phyloP scores from a whole-genome alignment of 2,113 vertebrate genomes.

The Peromyscus leucopus region DNA sequence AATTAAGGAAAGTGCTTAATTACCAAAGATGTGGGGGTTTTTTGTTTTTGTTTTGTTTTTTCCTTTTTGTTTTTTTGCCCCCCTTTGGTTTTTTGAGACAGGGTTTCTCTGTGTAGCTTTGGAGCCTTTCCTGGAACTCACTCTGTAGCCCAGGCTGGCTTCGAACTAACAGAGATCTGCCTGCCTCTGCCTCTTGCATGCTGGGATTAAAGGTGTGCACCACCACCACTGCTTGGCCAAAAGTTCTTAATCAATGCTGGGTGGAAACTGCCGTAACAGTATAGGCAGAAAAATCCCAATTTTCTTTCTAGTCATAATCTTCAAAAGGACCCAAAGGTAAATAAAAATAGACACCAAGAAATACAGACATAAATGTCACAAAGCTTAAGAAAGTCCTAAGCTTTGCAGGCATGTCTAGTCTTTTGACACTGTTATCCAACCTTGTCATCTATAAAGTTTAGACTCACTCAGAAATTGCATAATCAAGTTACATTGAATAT shows the following conservation, averaged over 20 bases:
- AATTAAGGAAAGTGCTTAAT: no score
- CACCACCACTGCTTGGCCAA: no score
- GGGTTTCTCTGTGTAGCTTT: no score
- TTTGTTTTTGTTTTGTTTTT: no score
- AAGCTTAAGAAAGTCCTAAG: background rate
- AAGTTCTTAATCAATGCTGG: background rate
- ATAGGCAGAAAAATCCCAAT: constrained; percentile 52
- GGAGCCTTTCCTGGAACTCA: no score
- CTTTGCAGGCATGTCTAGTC: background rate
- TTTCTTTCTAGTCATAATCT: constrained; percentile 50
- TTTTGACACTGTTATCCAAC: background rate
- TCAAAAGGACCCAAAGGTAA: constrained; percentile 48
- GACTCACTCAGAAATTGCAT: background rate
- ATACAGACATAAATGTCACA: background rate
- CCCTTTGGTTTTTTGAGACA: no score
- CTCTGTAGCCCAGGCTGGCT: no score
- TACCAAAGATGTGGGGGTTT: no score
- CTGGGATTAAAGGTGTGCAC: no score
- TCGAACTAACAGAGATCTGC: no score
- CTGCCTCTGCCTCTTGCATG: no score
- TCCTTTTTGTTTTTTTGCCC: no score
- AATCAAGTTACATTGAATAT: background rate
- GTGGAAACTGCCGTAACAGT: constrained; percentile 23
- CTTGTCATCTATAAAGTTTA: background rate
- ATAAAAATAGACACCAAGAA: constrained; percentile 59